phyloP scores from a whole-genome alignment of 37 sponge, comb jelly and placozoan species.

The Eunapius fragilis region DNA sequence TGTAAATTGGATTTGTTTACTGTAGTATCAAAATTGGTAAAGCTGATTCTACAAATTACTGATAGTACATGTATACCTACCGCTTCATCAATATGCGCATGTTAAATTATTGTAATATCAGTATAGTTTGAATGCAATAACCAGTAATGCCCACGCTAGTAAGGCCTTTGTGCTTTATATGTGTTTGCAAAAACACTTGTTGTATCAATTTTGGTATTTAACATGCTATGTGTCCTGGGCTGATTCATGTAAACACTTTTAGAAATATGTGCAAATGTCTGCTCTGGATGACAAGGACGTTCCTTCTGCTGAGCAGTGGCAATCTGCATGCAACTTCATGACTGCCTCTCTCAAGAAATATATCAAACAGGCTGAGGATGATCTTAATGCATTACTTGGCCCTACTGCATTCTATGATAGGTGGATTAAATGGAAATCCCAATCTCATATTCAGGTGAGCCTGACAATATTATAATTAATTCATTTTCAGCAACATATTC shows the following conservation, averaged over 20 bases:
- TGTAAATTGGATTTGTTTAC: no score
- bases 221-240: background rate
- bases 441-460: slow-evolving; percentile 33
- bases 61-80: no score
- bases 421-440: slow-evolving; percentile 79
- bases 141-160: no score
- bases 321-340: slow-evolving; percentile 79
- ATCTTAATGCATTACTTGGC: slow-evolving; percentile 49
- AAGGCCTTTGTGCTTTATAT: no score
- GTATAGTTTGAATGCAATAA: no score
- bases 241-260: background rate
- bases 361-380: slow-evolving; percentile 53
- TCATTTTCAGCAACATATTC: background rate
- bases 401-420: slow-evolving; percentile 72
- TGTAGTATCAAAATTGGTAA: no score
- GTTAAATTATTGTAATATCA: no score
- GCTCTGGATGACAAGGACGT: slow-evolving; percentile 94
- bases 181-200: no score
- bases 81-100: no score
- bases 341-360: slow-evolving; percentile 63
- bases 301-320: slow-evolving; percentile 78
- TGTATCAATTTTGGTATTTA: no score
- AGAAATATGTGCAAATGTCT: slow-evolving; percentile 92
- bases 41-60: no score
- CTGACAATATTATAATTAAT: background rate